phyloP scores from a whole-genome alignment of 2,113 vertebrate genomes.

The Oreochromis aureus region DNA sequence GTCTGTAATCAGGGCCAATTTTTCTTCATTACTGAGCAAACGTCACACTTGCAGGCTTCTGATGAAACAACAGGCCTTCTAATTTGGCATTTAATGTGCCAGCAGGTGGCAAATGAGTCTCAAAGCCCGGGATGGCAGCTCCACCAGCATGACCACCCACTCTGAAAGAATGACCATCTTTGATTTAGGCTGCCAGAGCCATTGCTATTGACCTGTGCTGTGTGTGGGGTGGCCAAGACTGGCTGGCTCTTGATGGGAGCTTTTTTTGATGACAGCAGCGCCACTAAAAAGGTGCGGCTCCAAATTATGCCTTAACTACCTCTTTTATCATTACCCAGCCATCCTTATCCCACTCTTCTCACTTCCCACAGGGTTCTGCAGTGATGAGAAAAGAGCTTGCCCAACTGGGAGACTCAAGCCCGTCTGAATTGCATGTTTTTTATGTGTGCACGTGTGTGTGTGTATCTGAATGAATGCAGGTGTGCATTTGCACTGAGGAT shows the following conservation, averaged over 20 bases:
- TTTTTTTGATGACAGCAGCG: conserved; percentile 36
- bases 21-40: conserved; percentile 21
- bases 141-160: conserved; percentile 47
- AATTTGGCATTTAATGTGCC: conserved; percentile 60
- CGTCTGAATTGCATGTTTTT: neutral
- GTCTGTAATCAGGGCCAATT: conserved; percentile 17
- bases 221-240: conserved; percentile 14
- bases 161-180: conserved; percentile 37
- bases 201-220: conserved; percentile 40
- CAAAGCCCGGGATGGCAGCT: conserved; percentile 31
- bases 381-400: conserved; percentile 24
- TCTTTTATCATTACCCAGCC: conserved; percentile 58
- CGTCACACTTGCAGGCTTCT: neutral
- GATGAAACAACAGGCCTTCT: conserved; percentile 57
- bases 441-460: neutral
- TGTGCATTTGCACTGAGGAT: neutral
- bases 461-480: conserved; percentile 12
- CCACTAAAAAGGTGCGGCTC: conserved; percentile 26
- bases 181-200: conserved; percentile 36
- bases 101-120: conserved; percentile 60
- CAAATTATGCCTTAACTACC: conserved; percentile 45
- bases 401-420: conserved; percentile 2
- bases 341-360: conserved; percentile 36
- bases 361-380: conserved; percentile 1
- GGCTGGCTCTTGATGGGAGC: conserved; percentile 29